phyloP scores from a whole-genome alignment of 2,797 vertebrate species.

The Dendrocincla tyrannina region DNA sequence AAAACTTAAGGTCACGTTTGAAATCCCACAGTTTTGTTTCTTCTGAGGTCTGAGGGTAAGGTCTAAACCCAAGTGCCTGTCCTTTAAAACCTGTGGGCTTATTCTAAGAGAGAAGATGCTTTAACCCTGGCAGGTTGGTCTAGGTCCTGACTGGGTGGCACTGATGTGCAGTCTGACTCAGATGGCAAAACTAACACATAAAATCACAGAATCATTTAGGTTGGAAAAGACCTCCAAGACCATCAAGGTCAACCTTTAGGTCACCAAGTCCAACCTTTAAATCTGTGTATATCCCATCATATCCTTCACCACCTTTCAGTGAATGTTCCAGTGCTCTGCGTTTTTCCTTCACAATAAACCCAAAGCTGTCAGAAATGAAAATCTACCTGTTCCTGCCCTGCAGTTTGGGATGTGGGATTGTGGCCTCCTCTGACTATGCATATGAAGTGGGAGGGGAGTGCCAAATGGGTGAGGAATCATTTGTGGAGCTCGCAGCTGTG shows the following conservation, averaged over 20 bases:
- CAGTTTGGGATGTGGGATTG: neutral
- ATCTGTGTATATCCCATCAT: neutral
- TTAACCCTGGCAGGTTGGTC: neutral
- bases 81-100: neutral
- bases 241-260: neutral
- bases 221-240: neutral
- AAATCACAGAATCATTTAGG: neutral
- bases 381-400: neutral
- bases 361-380: neutral
- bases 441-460: neutral
- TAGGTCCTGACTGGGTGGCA: neutral
- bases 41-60: neutral
- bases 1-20: neutral
- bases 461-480: conserved; percentile 63
- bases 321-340: neutral
- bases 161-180: neutral
- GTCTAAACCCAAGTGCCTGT: neutral
- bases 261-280: neutral
- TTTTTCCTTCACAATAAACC: neutral
- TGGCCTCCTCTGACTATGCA: neutral
- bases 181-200: neutral
- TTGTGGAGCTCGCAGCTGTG: conserved; percentile 72
- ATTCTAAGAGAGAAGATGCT: neutral
- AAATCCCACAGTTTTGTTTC: neutral
- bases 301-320: neutral